Evolutionary conservation across 2,113 vertebrate species (phyloP).

Genomic region (Mormyrus iriodes): DNA sequence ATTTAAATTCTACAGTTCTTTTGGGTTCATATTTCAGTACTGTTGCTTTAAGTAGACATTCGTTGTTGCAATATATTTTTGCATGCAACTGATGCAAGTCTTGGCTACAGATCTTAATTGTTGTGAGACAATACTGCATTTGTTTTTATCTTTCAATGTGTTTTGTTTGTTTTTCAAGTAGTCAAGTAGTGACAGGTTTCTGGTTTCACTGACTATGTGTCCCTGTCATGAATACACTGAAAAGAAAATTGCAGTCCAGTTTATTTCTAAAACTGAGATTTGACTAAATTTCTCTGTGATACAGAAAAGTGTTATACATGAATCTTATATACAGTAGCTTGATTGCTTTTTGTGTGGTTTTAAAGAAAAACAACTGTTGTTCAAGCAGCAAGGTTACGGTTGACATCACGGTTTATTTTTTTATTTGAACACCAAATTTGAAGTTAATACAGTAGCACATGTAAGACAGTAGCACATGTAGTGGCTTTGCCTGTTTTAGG

Average conservation of each 20-base stretch:
- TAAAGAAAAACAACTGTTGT: not conserved
- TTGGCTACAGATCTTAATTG: not conserved
- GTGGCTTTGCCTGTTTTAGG: not conserved
- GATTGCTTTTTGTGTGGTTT: not conserved
- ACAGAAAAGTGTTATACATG: not conserved
- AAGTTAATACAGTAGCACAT: not conserved
- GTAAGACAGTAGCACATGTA: not conserved
- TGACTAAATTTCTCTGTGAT: not conserved
- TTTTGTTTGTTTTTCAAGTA: constrained; percentile 3
- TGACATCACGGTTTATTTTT: not conserved
- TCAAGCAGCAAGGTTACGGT: not conserved
- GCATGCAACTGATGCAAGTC: not conserved
- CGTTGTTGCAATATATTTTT: not conserved
- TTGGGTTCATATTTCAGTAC: not conserved
- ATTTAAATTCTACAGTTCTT: not conserved
- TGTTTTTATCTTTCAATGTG: not conserved
- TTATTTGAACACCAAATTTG: not conserved
- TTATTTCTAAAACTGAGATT: not conserved
- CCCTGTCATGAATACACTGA: not conserved
- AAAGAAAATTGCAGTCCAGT: not conserved
- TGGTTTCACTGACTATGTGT: not conserved
- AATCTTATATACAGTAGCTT: not conserved
- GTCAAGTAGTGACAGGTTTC: not conserved
- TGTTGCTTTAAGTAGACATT: not conserved
- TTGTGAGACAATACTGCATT: constrained; percentile 9